Percentiles rank a stretch among this genome's conserved stretches.
Conservation (phyloP, 2,888 invertebrate genomes). For the Lasioglossum oenotherae region DNA sequence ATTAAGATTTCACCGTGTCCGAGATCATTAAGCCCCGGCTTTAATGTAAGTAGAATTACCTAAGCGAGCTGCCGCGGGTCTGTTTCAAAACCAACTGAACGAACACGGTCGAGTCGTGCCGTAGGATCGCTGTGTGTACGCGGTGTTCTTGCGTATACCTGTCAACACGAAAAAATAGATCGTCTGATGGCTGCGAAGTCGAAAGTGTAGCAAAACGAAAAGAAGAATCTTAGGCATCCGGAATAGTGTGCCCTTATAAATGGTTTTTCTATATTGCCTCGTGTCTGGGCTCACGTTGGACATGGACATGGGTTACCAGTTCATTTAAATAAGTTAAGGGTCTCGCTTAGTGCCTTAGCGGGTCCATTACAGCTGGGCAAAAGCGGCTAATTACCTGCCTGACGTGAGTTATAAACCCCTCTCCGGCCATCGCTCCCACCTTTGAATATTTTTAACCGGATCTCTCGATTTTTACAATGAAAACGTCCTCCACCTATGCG, state of each 20-base stretch:
- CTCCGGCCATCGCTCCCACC: slow-evolving; percentile 68
- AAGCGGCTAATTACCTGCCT: slow-evolving; percentile 84
- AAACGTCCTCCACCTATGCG: slow-evolving; percentile 55
- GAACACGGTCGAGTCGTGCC: slow-evolving; percentile 1
- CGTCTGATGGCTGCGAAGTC: slow-evolving; percentile 65
- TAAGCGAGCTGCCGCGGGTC: background rate
- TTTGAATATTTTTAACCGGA: slow-evolving; percentile 79
- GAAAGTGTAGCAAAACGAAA: slow-evolving; percentile 74
- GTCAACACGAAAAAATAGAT: slow-evolving; percentile 71
- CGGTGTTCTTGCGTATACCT: slow-evolving; percentile 58
- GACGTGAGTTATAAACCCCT: slow-evolving; percentile 84
- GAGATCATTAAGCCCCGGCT: background rate
- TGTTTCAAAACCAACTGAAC: slow-evolving; percentile 22
- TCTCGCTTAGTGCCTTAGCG: slow-evolving; percentile 82
- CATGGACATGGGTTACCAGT: slow-evolving; percentile 84
- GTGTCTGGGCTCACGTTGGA: slow-evolving; percentile 80
- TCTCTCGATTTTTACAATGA: slow-evolving; percentile 76
- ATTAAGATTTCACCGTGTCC: slow-evolving; percentile 22
- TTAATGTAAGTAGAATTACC: slow-evolving; percentile 11
- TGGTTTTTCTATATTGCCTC: slow-evolving; percentile 84
- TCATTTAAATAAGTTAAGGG: slow-evolving; percentile 85
- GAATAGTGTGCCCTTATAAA: slow-evolving; percentile 83
- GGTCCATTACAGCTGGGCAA: slow-evolving; percentile 84
- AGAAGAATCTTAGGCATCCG: slow-evolving; percentile 74
- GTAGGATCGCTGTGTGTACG: background rate